phyloP scores from a whole-genome alignment of 2,888 invertebrate species.

The Scrobipalpa costella region DNA sequence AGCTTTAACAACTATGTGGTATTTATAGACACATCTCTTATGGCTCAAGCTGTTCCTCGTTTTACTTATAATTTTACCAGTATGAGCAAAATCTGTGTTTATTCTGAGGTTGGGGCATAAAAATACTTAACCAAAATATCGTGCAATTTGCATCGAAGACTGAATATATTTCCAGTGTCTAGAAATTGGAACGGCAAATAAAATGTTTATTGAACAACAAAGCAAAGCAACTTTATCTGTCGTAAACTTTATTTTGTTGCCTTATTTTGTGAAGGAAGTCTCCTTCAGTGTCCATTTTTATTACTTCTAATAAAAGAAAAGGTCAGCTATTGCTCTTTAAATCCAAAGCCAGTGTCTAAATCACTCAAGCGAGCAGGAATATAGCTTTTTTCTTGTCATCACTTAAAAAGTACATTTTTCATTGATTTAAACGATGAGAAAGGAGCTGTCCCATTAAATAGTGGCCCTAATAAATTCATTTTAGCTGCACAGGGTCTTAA shows the following conservation, averaged over 20 bases:
- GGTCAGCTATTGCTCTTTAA: conserved; percentile 16
- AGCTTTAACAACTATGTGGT: background rate
- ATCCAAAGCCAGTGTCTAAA: conserved; percentile 15
- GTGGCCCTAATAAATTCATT: conserved; percentile 61
- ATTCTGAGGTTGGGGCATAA: too few relatives aligned
- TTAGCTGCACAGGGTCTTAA: conserved; percentile 42
- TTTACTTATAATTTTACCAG: too few relatives aligned
- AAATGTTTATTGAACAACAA: conserved; percentile 19
- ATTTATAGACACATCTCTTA: background rate
- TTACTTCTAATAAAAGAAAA: conserved; percentile 16
- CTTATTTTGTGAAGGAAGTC: conserved; percentile 16
- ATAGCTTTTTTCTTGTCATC: background rate
- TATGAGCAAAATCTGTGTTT: too few relatives aligned
- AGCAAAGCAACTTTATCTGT: conserved; percentile 14
- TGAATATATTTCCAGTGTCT: background rate
- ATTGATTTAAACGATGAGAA: conserved; percentile 50
- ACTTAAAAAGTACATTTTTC: conserved; percentile 27
- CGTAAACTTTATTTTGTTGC: conserved; percentile 17
- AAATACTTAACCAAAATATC: too few relatives aligned
- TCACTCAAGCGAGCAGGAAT: conserved; percentile 31
- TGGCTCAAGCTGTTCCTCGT: too few relatives aligned
- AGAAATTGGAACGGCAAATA: conserved; percentile 6
- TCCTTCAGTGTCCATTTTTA: conserved; percentile 13
- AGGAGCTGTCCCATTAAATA: conserved; percentile 44
- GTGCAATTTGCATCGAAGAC: too few relatives aligned